Percentiles rank a stretch among this genome's conserved stretches.
phyloP scores from a whole-genome alignment of 1,140 invertebrate species.

The Drosophila bocqueti region DNA sequence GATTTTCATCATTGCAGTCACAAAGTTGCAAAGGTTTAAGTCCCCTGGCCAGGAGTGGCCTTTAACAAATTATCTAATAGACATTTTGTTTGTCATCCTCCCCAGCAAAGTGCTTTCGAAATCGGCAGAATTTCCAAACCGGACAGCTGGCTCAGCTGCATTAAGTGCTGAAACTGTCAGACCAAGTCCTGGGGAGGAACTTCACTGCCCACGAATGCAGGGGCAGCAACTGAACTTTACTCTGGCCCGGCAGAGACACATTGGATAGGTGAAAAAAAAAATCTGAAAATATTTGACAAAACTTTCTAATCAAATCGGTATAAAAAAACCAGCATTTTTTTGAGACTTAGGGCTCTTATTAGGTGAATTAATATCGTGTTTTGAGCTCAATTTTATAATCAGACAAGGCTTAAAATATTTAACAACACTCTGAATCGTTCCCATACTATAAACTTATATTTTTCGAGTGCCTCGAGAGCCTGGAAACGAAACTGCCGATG shows the following conservation, averaged over 20 bases:
- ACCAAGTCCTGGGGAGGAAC: conserved; percentile 3
- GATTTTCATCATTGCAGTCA: conserved; percentile 1
- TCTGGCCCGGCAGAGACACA: conserved; percentile 46
- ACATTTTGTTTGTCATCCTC: conserved; percentile 1
- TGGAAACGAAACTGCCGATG: conserved; percentile 14
- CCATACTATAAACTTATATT: not conserved
- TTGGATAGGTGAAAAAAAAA: conserved; percentile 58
- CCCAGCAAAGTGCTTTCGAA: conserved; percentile 21
- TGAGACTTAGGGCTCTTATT: not conserved
- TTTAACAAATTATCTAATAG: conserved; percentile 53
- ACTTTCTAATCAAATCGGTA: conserved; percentile 30
- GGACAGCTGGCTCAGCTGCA: conserved; percentile 51
- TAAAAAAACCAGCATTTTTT: not conserved
- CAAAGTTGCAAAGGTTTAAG: conserved; percentile 17
- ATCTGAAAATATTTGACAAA: conserved; percentile 37
- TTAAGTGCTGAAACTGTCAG: conserved; percentile 46
- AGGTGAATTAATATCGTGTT: not conserved
- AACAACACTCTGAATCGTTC: no score
- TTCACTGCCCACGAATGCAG: not conserved
- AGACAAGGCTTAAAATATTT: not conserved
- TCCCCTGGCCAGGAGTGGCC: conserved; percentile 17
- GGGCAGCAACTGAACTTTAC: conserved; percentile 17
- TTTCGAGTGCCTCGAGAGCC: conserved; percentile 3
- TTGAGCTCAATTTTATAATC: not conserved
- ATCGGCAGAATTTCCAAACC: conserved; percentile 21